Evolutionary conservation across 2,113 vertebrate species (phyloP).

Genomic region (Holacanthus passer): DNA sequence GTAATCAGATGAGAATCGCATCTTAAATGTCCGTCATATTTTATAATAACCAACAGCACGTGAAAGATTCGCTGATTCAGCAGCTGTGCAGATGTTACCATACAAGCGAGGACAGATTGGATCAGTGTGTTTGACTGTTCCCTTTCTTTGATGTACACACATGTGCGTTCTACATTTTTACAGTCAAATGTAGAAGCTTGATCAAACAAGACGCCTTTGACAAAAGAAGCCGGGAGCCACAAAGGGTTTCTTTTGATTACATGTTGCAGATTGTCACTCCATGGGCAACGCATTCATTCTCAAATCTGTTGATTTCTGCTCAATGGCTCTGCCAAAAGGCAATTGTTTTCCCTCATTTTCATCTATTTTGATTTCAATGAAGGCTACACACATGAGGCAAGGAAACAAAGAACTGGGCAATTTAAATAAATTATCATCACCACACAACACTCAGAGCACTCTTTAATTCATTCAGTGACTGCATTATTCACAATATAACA

Average conservation of each 20-base stretch:
- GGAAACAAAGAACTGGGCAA: background rate
- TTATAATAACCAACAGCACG: background rate
- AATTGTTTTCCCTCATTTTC: background rate
- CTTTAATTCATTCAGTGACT: background rate
- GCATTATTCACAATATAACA: background rate
- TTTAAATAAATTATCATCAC: slow-evolving; percentile 2
- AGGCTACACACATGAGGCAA: background rate
- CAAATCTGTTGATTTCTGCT: background rate
- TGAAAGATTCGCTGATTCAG: background rate
- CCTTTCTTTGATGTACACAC: background rate
- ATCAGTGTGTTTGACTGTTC: background rate
- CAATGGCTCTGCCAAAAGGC: background rate
- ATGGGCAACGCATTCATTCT: background rate
- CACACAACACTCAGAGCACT: background rate
- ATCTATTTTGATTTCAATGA: background rate
- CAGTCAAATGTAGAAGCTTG: background rate
- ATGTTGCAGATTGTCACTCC: background rate
- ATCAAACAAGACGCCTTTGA: background rate
- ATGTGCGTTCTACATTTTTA: background rate
- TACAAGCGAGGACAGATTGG: background rate
- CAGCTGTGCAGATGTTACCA: background rate
- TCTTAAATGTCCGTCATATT: background rate
- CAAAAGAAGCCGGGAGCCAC: background rate
- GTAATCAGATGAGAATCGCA: background rate
- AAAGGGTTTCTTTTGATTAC: background rate